A percentile compares a stretch with the other conserved stretches of the same genome.
These are phyloP conservation scores for Linnaemya vulpina DNA, from an alignment of 2,888 invertebrate genomes.

Conservation along the genomic window DNA sequence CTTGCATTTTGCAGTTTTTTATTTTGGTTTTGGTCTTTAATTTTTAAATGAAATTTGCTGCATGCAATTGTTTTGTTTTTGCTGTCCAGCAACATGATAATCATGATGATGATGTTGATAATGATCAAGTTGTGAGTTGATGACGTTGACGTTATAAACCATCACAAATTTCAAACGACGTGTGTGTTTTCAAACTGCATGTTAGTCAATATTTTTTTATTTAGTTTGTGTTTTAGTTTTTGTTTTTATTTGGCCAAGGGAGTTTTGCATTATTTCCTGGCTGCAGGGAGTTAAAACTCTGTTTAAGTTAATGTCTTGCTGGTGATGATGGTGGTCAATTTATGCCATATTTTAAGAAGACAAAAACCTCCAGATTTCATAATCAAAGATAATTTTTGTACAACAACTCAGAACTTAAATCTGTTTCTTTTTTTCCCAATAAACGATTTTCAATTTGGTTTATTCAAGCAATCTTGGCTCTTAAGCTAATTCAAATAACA, in stretches of 20 bases:
- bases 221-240: not conserved
- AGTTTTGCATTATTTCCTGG: slow-evolving; percentile 20
- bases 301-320: slow-evolving; percentile 27
- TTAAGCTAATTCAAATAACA: too few species aligned
- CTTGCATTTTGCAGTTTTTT: slow-evolving; percentile 17
- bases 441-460: too few species aligned
- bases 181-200: slow-evolving; percentile 56
- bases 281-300: slow-evolving; percentile 6
- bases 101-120: slow-evolving; percentile 3
- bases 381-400: slow-evolving; percentile 24
- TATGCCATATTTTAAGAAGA: slow-evolving; percentile 68
- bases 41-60: slow-evolving; percentile 51
- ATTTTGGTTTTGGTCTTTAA: slow-evolving; percentile 28
- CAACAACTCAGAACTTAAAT: not conserved
- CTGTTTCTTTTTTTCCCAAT: not conserved
- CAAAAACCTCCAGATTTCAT: slow-evolving; percentile 21
- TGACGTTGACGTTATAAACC: slow-evolving; percentile 44
- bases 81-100: slow-evolving; percentile 42
- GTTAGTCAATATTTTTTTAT: slow-evolving; percentile 47
- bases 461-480: too few species aligned
- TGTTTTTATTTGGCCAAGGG: not conserved
- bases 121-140: slow-evolving; percentile 42
- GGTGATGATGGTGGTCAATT: slow-evolving; percentile 66
- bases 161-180: slow-evolving; percentile 59
- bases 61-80: slow-evolving; percentile 36